Conservation (phyloP, 1,140 invertebrate genomes). For the Pollicipes pollicipes region DNA sequence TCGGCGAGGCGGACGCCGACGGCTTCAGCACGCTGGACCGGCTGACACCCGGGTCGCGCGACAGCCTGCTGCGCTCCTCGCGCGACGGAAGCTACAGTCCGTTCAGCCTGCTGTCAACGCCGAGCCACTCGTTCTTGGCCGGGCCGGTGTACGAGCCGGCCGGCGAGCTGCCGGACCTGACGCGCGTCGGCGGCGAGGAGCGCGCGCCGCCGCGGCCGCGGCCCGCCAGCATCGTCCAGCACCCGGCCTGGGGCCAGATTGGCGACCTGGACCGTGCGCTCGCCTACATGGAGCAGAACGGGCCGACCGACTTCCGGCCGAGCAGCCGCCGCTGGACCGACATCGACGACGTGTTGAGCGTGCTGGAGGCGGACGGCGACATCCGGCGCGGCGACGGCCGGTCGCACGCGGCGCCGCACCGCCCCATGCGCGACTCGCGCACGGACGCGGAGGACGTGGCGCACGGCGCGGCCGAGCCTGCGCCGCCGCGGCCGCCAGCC, state of each 20-base stretch:
- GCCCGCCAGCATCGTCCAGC: slow-evolving; percentile 49
- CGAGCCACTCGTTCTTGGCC: not conserved
- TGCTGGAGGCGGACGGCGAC: not conserved
- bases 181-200: not conserved
- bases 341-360: not conserved
- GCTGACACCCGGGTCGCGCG: not conserved
- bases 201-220: too few species aligned
- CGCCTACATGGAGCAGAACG: not conserved
- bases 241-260: slow-evolving; percentile 65
- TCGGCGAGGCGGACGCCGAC: not conserved
- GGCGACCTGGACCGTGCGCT: slow-evolving; percentile 67
- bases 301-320: not conserved
- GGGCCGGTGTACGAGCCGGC: not conserved
- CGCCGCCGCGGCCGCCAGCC: too few species aligned
- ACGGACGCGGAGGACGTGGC: not conserved
- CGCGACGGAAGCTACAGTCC: not conserved
- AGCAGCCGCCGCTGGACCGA: not conserved
- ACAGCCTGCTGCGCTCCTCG: not conserved
- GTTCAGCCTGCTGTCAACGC: not conserved
- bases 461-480: too few species aligned
- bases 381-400: not conserved
- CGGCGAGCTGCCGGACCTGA: not conserved
- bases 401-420: not conserved
- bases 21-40: not conserved
- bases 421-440: not conserved